These are phyloP conservation scores for Takifugu ocellatus DNA, from an alignment of 2,797 vertebrate species.

Conservation along the genomic window DNA sequence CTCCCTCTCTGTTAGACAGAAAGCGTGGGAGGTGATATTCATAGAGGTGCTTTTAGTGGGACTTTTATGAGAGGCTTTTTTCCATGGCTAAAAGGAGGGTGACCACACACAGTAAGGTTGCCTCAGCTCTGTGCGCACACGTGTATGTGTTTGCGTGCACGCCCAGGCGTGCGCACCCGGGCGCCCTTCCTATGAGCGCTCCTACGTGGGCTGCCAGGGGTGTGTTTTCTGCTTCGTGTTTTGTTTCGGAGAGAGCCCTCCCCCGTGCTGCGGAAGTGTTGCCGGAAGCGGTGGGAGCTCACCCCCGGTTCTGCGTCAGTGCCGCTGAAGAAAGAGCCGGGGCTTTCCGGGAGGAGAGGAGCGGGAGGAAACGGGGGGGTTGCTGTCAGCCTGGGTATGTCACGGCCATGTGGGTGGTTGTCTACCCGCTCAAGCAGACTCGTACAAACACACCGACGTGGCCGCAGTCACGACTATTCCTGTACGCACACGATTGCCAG, in stretches of 20 bases:
- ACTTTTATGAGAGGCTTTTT: constrained; percentile 79
- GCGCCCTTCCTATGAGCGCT: constrained; percentile 62
- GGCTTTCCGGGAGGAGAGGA: constrained; percentile 69
- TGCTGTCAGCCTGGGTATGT: constrained; percentile 64
- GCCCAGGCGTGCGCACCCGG: constrained; percentile 33
- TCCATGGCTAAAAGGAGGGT: constrained; percentile 74
- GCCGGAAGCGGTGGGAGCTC: constrained; percentile 79
- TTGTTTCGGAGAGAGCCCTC: constrained; percentile 76
- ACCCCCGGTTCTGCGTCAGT: constrained; percentile 79
- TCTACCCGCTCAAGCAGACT: constrained; percentile 35
- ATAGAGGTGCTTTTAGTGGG: constrained; percentile 78
- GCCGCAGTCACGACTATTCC: constrained; percentile 62
- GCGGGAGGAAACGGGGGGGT: constrained; percentile 34
- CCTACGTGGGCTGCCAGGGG: constrained; percentile 67
- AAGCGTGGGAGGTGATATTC: constrained; percentile 75
- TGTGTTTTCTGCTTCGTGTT: constrained; percentile 72
- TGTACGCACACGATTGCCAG: constrained; percentile 50
- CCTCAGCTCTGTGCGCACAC: constrained; percentile 35
- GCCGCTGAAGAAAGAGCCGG: constrained; percentile 74
- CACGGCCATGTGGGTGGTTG: constrained; percentile 74
- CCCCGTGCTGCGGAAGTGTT: constrained; percentile 77
- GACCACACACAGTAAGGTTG: constrained; percentile 73
- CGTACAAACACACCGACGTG: constrained; percentile 27
- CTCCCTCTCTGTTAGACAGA: constrained; percentile 66
- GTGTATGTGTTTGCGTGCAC: constrained; percentile 28